A percentile compares a stretch with the other conserved stretches of the same genome.
Conservation (phyloP, 2,888 invertebrate genomes). For the Ditula angustiorana region DNA sequence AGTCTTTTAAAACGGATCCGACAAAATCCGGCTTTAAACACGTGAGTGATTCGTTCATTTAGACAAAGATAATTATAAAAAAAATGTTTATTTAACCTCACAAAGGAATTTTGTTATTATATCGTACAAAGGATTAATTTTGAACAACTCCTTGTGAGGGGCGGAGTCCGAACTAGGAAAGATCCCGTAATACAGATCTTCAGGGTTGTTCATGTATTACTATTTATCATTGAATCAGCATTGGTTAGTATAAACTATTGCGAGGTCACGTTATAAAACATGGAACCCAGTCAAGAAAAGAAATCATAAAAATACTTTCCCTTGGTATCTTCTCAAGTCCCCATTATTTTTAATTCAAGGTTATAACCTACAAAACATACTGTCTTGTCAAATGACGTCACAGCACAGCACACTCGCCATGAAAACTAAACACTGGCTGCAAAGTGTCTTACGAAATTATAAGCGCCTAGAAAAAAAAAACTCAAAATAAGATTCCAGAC, state of each 20-base stretch:
- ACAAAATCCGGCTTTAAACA: no score
- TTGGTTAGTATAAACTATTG: background rate
- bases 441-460: background rate
- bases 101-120: no score
- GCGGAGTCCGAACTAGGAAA: no score
- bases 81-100: no score
- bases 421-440: background rate
- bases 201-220: no score
- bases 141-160: no score
- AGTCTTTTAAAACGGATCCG: no score
- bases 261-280: background rate
- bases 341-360: slow-evolving; percentile 25
- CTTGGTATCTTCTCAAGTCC: slow-evolving; percentile 20
- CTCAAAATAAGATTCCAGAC: no score
- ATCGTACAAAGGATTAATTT: no score
- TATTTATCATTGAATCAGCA: background rate
- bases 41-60: no score
- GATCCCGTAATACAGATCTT: no score
- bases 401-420: background rate
- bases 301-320: slow-evolving; percentile 20
- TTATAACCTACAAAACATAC: slow-evolving; percentile 21
- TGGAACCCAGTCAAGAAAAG: slow-evolving; percentile 1
- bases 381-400: slow-evolving; percentile 26
- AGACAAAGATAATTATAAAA: no score
- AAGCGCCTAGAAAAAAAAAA: background rate